These are phyloP conservation scores for Zoanthus sansibaricus DNA, from an alignment of 92 coral and sea anemone species.

Conservation along the genomic window DNA sequence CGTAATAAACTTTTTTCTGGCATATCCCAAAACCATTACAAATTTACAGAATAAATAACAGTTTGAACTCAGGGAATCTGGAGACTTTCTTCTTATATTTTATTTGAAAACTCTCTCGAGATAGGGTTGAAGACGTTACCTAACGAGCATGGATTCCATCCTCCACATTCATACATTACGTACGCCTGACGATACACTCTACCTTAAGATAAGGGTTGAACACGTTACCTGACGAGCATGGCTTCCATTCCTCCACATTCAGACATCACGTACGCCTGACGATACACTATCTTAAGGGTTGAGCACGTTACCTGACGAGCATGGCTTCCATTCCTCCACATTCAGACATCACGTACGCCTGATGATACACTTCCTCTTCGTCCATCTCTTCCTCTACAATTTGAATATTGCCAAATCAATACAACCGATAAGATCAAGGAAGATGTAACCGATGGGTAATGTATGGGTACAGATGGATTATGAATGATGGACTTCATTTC, in stretches of 20 bases:
- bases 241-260: constrained; percentile 97
- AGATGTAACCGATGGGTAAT: no score
- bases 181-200: constrained; percentile 92
- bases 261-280: constrained; percentile 93
- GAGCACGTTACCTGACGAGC: constrained; percentile 78
- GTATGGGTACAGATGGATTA: no score
- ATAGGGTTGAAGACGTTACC: constrained; percentile 53
- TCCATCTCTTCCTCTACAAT: constrained; percentile 90
- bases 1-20: no score
- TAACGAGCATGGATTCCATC: constrained; percentile 93
- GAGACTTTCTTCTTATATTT: no score
- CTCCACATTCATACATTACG: constrained; percentile 94
- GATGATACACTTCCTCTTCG: constrained; percentile 90
- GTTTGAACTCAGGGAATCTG: no score
- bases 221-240: constrained; percentile 83
- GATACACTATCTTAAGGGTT: constrained; percentile 61
- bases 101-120: no score
- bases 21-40: no score
- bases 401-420: background rate
- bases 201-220: no score
- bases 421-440: background rate
- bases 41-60: no score
- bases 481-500: no score
- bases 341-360: constrained; percentile 92
- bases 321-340: constrained; percentile 98